Base-by-base conservation (phyloP, 1,140 invertebrate species). In the Megathymus violae region DNA sequence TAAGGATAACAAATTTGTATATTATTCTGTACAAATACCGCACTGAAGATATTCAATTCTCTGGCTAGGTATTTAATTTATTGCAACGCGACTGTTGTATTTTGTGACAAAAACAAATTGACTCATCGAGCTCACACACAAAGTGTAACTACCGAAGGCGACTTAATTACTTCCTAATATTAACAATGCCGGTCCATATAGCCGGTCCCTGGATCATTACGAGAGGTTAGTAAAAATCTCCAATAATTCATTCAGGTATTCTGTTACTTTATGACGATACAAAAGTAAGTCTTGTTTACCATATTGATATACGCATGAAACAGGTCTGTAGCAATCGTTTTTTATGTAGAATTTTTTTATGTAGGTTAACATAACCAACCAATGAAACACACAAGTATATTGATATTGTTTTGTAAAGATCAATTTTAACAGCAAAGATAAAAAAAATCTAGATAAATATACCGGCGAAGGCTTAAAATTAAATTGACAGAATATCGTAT, bases 101-200 rank as follows among this genome's bases (percentile, higher is more conserved):
- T 22, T 43, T 40, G 40, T 50, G n/a, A 15, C 27, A 68, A 74
- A 68, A 76, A 71, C 47, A 51, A 72, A 72, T 64, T 72, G 68
- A 75, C 67, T 78, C 74, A 82, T 76, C 75, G 38, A 58, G 41
- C 25, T 46, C 17, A 48, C 56, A 58, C 59, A 76, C 63, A 64
- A 69, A 76, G 71, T 64, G 59, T 69, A 74, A 71, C 67, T 82
- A 74, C 72, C 77, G 77, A 71, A 76, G 64, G 67, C 47, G 64
- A 63, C 58, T 80, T 85, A 82, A 85, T 86, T 83, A 82, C 85
- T 88, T 88, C 85, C 85, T 86, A 88, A 82, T 88, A 82, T 82
- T 80, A 80, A 85, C 83, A 83, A 82, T 78, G 78, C 74, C 19
- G 61, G 58, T 85, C 83, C 85, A 85, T 84, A 61, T 58, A 3